Evolutionary conservation across 2,888 invertebrate genomes (phyloP).

Genomic region (Thereva unica): DNA sequence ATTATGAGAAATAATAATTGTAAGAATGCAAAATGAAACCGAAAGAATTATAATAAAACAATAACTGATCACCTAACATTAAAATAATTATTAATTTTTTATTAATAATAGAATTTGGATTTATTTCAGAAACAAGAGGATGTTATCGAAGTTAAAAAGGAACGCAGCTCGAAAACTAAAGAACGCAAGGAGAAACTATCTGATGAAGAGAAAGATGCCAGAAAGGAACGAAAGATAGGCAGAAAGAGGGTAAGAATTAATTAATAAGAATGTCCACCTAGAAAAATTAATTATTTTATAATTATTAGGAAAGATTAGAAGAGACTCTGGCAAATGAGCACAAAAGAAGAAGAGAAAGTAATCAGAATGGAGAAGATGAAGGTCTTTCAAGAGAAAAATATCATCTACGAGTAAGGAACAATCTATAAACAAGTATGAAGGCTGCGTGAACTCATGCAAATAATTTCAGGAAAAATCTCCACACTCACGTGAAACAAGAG

Average conservation of each 20-base stretch:
- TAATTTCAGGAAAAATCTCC: slow-evolving; percentile 77
- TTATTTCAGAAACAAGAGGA: slow-evolving; percentile 38
- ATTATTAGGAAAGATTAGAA: slow-evolving; percentile 71
- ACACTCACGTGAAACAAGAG: slow-evolving; percentile 66
- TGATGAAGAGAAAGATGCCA: slow-evolving; percentile 78
- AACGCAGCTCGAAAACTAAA: slow-evolving; percentile 60
- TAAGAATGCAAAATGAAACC: too few relatives aligned
- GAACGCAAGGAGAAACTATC: slow-evolving; percentile 68
- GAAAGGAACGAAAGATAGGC: slow-evolving; percentile 80
- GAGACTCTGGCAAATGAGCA: slow-evolving; percentile 71
- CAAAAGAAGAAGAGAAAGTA: slow-evolving; percentile 80
- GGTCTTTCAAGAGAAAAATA: slow-evolving; percentile 73
- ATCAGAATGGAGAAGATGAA: slow-evolving; percentile 79
- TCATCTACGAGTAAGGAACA: slow-evolving; percentile 68
- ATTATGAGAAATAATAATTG: too few relatives aligned
- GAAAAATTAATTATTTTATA: background rate
- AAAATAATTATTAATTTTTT: slow-evolving; percentile 2
- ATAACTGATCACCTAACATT: background rate
- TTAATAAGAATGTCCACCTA: background rate
- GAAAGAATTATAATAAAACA: too few relatives aligned
- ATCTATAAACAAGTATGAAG: slow-evolving; percentile 8
- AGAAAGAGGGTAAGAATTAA: slow-evolving; percentile 68
- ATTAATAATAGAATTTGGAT: background rate
- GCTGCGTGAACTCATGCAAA: background rate
- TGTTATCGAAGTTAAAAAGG: slow-evolving; percentile 57